Conservation (phyloP, 2,113 vertebrate species). For the Stictonetta naevosa region DNA sequence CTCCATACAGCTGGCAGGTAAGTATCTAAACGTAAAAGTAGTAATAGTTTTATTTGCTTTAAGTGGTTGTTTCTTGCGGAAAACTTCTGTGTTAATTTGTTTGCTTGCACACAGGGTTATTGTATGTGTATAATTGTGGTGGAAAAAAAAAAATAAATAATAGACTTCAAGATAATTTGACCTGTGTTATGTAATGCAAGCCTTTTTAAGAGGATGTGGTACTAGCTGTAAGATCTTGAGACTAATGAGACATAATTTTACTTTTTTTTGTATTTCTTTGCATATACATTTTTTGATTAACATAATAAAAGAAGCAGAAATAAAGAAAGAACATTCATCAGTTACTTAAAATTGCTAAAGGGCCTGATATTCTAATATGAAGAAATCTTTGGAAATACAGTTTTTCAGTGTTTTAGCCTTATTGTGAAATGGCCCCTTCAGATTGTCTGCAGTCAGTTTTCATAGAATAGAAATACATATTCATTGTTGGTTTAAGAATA, state of each 20-base stretch:
- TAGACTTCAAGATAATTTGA: background rate
- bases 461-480: background rate
- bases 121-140: background rate
- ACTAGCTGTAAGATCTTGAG: background rate
- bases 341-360: background rate
- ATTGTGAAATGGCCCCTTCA: background rate
- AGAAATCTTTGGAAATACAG: background rate
- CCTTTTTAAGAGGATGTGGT: background rate
- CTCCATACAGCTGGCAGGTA: conserved; percentile 89
- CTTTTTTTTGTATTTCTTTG: background rate
- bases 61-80: background rate
- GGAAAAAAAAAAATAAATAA: background rate
- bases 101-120: background rate
- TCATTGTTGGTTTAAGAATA: background rate
- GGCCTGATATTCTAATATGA: background rate
- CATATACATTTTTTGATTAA: background rate
- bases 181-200: background rate
- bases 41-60: background rate
- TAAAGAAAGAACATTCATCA: too few relatives aligned
- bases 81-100: fast-evolving
- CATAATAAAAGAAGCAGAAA: too few relatives aligned
- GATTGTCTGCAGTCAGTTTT: background rate
- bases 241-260: background rate
- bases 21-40: background rate
- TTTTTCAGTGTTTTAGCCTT: background rate